phyloP scores from a whole-genome alignment of 2,888 invertebrate species.

The Cordilura impudica region DNA sequence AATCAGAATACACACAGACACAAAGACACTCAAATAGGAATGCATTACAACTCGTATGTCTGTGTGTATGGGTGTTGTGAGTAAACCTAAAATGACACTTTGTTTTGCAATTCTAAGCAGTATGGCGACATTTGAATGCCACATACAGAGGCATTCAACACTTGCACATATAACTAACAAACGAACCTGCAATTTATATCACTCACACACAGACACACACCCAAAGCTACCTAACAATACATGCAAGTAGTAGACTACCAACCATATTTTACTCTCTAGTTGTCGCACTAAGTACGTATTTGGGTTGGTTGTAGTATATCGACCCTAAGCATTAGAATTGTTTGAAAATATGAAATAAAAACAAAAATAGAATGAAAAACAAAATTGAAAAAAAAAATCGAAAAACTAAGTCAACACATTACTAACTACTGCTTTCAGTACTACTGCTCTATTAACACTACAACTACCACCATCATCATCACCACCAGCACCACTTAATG shows the following conservation, averaged over 20 bases:
- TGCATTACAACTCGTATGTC: neutral
- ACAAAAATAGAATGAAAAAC: constrained; percentile 18
- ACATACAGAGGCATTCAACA: constrained; percentile 60
- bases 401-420: constrained; percentile 13
- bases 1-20: neutral
- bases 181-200: neutral
- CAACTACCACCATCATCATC: neutral
- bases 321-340: constrained; percentile 21
- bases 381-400: neutral
- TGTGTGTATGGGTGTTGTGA: constrained; percentile 48
- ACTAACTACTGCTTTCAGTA: neutral
- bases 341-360: constrained; percentile 15
- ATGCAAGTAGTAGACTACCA: neutral
- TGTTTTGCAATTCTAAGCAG: constrained; percentile 62
- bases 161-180: constrained; percentile 35
- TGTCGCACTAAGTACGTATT: neutral
- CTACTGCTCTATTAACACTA: neutral
- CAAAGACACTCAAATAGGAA: neutral
- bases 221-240: neutral
- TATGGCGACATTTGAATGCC: constrained; percentile 63
- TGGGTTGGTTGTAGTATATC: constrained; percentile 45
- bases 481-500: too few species aligned
- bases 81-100: constrained; percentile 62
- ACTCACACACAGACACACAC: neutral
- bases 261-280: neutral